Evolutionary conservation across 2,797 vertebrate genomes (phyloP), one percentile per base, ranked within the genome.

Genomic region (Enteromius argenteus): DNA sequence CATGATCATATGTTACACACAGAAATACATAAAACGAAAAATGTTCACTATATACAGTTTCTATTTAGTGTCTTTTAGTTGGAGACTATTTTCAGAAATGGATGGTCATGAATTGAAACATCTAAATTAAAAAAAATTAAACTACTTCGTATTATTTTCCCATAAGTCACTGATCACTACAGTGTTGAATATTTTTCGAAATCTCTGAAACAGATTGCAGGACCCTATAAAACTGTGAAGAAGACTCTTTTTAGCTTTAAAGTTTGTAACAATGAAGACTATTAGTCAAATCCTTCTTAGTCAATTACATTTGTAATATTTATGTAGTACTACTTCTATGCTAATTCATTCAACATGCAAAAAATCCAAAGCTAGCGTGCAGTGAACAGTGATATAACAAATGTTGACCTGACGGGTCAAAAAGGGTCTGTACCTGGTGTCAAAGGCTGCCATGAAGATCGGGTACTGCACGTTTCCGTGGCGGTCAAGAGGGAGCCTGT

Each of bases 401-500:
- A 64, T 11, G 19, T 42, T 37, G 27, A 44, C 19, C 11, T 14
- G 27, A 21, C 19, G 6, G 19, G 71, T 64, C 42, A 17, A 15
- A 44, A 44, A 13, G 30, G 32, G 11, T 49, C 9, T 46, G 39
- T 86, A 92, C 90, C 84, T 79, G 56, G 81, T 91, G 87, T 93
- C 90, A 87, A 94, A 92, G 82, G 86, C 86, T 80, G 90, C 87
- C 90, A 89, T 80, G 90, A 95, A 93, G 17, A 84, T 86, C 79
- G 86, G 62, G 44, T 90, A 90, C 92, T 88, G 92, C 93, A 96
- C 93, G 93, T 95, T 96, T 96, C 93, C 91, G 89, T 94, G 95
- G 91, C 91, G 89, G 93, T 96, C 94, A 92, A 92, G 94, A 72
- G 86, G 92, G 91, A 94, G 93, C 93, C 94, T 96, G 94, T 95